Base-by-base conservation (phyloP, 2,113 vertebrate genomes). In the Ceuthmochares aereus region DNA sequence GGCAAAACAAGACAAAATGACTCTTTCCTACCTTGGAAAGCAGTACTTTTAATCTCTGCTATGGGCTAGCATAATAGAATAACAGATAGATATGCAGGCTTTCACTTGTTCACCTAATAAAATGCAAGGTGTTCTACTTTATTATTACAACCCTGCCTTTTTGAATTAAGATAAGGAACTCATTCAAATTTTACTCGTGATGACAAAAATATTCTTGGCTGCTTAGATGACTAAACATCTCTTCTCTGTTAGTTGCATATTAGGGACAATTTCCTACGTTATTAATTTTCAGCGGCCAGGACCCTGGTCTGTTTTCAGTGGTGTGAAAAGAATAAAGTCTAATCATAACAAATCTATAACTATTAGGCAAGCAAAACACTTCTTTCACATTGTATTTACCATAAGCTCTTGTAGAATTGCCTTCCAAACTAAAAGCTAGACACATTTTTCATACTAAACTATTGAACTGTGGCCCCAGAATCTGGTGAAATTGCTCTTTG, bases 341-440 rank as follows among this genome's bases (percentile, higher is more conserved):
- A 45, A 45, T 45, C 17, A 45, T 18, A 45, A 18, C 43, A 45
- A 45, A 45, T 45, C 43, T 17, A 18, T 45, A 45, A 45, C 43
- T 45, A 45, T 45, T 45, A 66, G 26, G 47, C 56, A 81, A 78
- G 30, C 14, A 55, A 82, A 96, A 21, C 1, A 3, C 8, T 80
- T 81, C 36, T 80, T 77, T 54, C 84, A 70, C 42, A 89, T 36
- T 40, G 7, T 37, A 59, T 87, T 93, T 84, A 66, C 30, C 20
- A 34, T 51, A 84, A 87, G 4, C 37, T 75, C 13, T 51, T 70
- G 16, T 42, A 58, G 42, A 37, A 82, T 27, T 89, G 17, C 47
- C 52, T 87, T 93, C 66, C 54, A 76, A 89, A 87, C 58, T 43
- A 60, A 84, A 89, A 87, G 54, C 74, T 60, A 95, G 94, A 94